Evolutionary conservation across 2,797 vertebrate species (phyloP).

Genomic region (Enteromius radiatus): DNA sequence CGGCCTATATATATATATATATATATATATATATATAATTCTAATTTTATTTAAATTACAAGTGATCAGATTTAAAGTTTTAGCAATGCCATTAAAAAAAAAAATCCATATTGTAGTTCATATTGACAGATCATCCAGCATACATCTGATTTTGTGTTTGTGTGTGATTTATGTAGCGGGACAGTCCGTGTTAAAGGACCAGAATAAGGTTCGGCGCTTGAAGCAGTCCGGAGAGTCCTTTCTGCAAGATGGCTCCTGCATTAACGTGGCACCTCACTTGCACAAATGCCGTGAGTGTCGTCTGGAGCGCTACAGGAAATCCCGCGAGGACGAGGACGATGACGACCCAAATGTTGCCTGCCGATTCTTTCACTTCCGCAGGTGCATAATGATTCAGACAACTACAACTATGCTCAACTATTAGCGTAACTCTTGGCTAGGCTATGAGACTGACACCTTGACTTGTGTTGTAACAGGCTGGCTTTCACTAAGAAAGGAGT

Average conservation of each 20-base stretch:
- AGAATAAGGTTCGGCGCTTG: conserved; percentile 94
- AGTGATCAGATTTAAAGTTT: too few species aligned
- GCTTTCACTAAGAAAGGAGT: conserved; percentile 97
- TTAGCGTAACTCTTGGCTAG: background rate
- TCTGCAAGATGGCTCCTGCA: conserved; percentile 97
- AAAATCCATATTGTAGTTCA: background rate
- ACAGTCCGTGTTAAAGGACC: conserved; percentile 96
- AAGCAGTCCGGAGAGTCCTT: conserved; percentile 98
- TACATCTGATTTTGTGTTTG: background rate
- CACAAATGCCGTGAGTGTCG: conserved; percentile 99
- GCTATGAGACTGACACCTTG: background rate
- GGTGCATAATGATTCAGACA: conserved; percentile 70
- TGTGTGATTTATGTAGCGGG: conserved; percentile 78
- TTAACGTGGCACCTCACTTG: conserved; percentile 97
- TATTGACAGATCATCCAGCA: background rate
- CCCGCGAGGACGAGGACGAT: conserved; percentile 93
- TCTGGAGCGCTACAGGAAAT: conserved; percentile 94
- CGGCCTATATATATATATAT: too few species aligned
- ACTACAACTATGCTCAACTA: too few species aligned
- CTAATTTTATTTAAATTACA: too few species aligned
- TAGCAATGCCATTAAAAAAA: background rate
- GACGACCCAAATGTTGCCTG: conserved; percentile 98
- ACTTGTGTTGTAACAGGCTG: conserved; percentile 75
- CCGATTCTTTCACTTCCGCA: conserved; percentile 98
- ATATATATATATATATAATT: too few species aligned